A percentile compares a stretch with the other conserved stretches of the same genome.
These are phyloP conservation scores for Myodes glareolus DNA, from an alignment of 2,113 vertebrate genomes.

Conservation along the genomic window DNA sequence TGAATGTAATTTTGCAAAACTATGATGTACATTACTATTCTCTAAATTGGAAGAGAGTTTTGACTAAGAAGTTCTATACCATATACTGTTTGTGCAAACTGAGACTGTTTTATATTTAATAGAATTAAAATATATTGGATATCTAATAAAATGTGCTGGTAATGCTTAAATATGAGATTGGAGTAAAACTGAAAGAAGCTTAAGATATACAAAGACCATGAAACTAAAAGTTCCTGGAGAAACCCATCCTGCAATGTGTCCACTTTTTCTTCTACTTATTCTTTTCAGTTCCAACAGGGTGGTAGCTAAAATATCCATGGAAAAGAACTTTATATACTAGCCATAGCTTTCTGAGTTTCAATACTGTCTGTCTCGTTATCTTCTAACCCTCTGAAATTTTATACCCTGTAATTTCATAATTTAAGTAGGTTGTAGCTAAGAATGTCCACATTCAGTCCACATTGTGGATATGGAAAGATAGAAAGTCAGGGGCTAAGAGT, in stretches of 20 bases:
- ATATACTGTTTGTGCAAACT: not conserved
- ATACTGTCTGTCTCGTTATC: not conserved
- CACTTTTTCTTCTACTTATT: not conserved
- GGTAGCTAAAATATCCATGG: not conserved
- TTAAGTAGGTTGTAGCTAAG: not conserved
- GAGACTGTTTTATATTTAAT: not conserved
- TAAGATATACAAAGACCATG: not conserved
- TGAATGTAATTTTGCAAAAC: conserved; percentile 3
- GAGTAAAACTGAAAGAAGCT: not conserved
- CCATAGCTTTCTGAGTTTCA: conserved; percentile 2
- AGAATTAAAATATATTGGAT: not conserved
- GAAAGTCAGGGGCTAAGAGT: not conserved
- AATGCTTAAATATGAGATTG: not conserved
- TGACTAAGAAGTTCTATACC: not conserved
- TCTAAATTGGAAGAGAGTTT: conserved; percentile 23
- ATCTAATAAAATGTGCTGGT: conserved; percentile 37
- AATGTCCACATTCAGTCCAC: not conserved
- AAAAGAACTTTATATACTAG: not conserved
- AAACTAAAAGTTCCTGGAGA: not conserved
- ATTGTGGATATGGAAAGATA: not conserved
- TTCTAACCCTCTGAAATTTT: not conserved
- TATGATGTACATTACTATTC: not conserved
- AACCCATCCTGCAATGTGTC: not conserved
- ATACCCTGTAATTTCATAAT: not conserved
- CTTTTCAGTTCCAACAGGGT: not conserved